Evolutionary conservation across 2,888 invertebrate genomes (phyloP).

Genomic region (Xestobium rufovillosum): DNA sequence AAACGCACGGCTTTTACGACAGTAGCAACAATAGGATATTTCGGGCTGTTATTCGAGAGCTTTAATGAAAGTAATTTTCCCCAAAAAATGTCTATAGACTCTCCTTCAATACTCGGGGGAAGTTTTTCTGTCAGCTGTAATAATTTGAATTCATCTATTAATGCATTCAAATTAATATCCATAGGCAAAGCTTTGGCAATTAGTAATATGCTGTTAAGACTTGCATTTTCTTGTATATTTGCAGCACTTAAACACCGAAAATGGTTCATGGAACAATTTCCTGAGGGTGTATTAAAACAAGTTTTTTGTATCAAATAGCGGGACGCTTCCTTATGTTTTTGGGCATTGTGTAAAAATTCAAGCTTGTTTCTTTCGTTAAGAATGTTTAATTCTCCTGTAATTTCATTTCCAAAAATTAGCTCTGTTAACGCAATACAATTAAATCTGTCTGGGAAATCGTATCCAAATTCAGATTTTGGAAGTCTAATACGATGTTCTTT

Average conservation of each 20-base stretch:
- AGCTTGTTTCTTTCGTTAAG: not conserved
- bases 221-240: not conserved
- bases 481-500: not conserved
- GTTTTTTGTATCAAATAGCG: not conserved
- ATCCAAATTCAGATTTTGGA: too few relatives aligned
- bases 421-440: too few relatives aligned
- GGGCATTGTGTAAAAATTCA: not conserved
- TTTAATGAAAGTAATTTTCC: not conserved
- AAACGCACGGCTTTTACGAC: not conserved
- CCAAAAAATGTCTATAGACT: not conserved
- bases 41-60: too few relatives aligned
- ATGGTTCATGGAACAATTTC: not conserved
- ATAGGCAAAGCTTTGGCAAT: not conserved
- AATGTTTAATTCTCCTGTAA: too few relatives aligned
- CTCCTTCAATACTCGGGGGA: not conserved
- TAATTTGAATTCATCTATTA: not conserved
- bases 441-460: too few relatives aligned
- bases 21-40: not conserved
- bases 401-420: too few relatives aligned
- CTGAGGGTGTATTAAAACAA: not conserved
- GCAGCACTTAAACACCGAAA: not conserved
- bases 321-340: not conserved
- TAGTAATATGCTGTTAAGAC: not conserved
- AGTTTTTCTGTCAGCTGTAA: not conserved
- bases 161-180: not conserved